Percentiles rank a stretch among this genome's conserved stretches.
Evolutionary conservation across 2,797 vertebrate genomes (phyloP).

Genomic region (Sebastes hubbsi): DNA sequence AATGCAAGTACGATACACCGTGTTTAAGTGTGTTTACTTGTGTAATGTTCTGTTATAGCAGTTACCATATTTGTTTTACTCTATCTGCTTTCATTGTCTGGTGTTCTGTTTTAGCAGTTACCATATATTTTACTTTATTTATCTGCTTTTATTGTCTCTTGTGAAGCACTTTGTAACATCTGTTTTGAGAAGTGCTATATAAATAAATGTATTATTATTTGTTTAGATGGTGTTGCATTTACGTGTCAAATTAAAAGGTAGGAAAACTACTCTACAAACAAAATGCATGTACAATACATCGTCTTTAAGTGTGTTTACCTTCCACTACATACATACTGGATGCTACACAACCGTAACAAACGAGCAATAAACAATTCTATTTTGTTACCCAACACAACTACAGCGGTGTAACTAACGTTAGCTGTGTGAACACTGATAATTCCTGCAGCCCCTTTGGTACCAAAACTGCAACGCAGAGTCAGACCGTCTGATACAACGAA

Average conservation of each 20-base stretch:
- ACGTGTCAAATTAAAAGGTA: neutral
- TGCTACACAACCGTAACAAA: neutral
- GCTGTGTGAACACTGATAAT: constrained; percentile 4
- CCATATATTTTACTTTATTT: too few relatives aligned
- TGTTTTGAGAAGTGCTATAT: too few relatives aligned
- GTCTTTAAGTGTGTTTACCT: neutral
- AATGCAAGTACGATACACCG: neutral
- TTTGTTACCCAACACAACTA: neutral
- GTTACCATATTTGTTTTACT: too few relatives aligned
- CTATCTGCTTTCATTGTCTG: too few relatives aligned
- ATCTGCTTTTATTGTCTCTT: too few relatives aligned
- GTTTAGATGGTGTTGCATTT: too few relatives aligned
- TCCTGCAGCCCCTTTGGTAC: constrained; percentile 6
- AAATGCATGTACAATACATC: neutral
- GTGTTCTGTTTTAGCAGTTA: too few relatives aligned
- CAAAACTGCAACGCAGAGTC: constrained; percentile 28
- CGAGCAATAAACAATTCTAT: neutral
- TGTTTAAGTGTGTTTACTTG: neutral
- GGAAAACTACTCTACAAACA: neutral
- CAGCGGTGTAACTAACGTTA: neutral
- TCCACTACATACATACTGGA: too few relatives aligned
- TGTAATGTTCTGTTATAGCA: too few relatives aligned
- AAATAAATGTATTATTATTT: neutral
- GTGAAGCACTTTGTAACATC: too few relatives aligned
- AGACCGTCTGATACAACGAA: neutral